A percentile compares a stretch with the other conserved stretches of the same genome.
These are phyloP conservation scores for Neoarius graeffei DNA, from an alignment of 2,113 vertebrate genomes.

Conservation along the genomic window DNA sequence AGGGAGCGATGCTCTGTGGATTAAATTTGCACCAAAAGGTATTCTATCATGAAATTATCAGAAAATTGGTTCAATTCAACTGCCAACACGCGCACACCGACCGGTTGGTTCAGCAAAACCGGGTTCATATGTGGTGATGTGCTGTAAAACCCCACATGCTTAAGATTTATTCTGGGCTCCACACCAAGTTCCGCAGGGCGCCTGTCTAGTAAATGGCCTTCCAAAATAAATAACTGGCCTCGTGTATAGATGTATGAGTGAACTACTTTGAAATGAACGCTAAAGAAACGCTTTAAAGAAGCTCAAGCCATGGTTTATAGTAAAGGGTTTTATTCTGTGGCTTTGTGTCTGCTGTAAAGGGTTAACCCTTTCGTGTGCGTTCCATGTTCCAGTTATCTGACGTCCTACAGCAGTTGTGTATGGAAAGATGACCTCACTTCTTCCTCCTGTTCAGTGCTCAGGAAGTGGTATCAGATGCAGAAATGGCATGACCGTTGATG, in stretches of 20 bases:
- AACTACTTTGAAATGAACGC: background rate
- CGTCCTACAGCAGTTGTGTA: background rate
- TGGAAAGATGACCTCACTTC: background rate
- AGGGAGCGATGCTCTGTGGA: background rate
- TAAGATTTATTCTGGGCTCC: slow-evolving; percentile 13
- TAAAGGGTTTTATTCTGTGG: background rate
- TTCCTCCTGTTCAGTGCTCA: background rate
- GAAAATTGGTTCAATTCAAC: background rate
- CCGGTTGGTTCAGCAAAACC: background rate
- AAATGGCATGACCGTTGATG: slow-evolving; percentile 1
- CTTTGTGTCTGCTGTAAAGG: background rate
- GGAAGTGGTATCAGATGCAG: slow-evolving; percentile 4
- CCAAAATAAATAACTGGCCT: background rate
- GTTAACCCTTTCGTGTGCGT: slow-evolving; percentile 8
- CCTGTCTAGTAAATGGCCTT: background rate
- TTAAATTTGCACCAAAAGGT: background rate
- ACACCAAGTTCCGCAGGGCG: background rate
- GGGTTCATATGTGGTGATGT: background rate
- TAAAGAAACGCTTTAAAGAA: background rate
- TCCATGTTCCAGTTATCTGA: slow-evolving; percentile 12
- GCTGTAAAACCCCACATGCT: background rate
- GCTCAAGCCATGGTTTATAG: background rate
- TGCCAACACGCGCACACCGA: background rate
- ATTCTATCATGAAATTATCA: background rate
- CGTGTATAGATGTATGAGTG: background rate